Evolutionary conservation across 1,140 invertebrate species (phyloP).

Genomic region (Elysia chlorotica): DNA sequence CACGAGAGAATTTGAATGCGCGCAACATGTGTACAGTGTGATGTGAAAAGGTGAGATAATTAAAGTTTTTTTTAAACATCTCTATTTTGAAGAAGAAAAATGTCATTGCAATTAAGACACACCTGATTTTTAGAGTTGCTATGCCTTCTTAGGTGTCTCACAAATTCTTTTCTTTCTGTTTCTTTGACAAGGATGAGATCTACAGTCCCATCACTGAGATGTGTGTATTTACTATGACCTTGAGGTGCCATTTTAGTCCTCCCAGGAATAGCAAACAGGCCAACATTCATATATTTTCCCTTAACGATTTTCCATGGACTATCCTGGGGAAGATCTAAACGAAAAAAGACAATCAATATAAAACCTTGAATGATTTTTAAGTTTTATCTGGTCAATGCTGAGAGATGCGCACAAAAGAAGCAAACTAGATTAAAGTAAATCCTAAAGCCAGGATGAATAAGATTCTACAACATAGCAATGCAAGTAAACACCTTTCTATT

Average conservation of each 20-base stretch:
- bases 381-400: no score
- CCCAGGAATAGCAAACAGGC: conserved; percentile 42
- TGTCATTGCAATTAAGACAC: conserved; percentile 1
- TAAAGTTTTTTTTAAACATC: no score
- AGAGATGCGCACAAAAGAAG: no score
- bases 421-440: no score
- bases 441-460: no score
- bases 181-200: conserved; percentile 55
- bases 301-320: conserved; percentile 45
- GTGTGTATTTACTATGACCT: conserved; percentile 54
- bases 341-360: no score
- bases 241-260: conserved; percentile 47
- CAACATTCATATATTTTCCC: conserved; percentile 46
- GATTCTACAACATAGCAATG: no score
- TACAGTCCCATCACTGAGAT: conserved; percentile 55
- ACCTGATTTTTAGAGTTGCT: conserved; percentile 60
- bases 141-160: conserved; percentile 54
- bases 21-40: no score
- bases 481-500: no score
- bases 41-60: no score
- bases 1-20: no score
- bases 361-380: no score
- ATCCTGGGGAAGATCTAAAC: conserved; percentile 28
- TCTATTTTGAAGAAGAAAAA: neutral
- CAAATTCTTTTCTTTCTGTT: conserved; percentile 50